Conservation (phyloP, 2,797 vertebrate genomes). For the Pipistrellus pipistrellus region DNA sequence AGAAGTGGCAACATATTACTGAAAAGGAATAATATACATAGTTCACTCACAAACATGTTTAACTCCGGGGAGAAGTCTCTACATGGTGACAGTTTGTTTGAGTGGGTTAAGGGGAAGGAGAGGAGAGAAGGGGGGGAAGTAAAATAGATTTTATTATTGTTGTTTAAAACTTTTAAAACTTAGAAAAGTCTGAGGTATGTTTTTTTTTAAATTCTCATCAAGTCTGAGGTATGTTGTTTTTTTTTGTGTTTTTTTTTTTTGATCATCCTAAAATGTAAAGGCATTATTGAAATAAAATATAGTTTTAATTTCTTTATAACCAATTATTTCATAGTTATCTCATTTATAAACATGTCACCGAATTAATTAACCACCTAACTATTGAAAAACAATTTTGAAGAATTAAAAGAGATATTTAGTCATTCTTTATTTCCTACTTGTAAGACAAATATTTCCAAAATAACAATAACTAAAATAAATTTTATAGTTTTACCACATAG, state of each 20-base stretch:
- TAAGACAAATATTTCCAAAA: background rate
- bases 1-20: background rate
- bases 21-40: background rate
- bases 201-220: no score
- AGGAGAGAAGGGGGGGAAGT: rapidly evolving
- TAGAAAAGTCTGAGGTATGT: background rate
- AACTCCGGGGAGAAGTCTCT: background rate
- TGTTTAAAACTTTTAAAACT: background rate
- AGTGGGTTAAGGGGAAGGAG: background rate
- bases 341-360: background rate
- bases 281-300: slow-evolving; percentile 10
- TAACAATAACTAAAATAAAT: background rate
- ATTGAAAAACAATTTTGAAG: background rate
- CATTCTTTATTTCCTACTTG: background rate
- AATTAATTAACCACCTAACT: background rate
- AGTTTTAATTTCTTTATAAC: background rate
- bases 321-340: background rate
- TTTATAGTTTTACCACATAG: background rate
- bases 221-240: no score
- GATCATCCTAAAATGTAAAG: background rate
- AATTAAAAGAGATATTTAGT: background rate
- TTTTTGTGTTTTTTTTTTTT: background rate
- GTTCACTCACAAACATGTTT: background rate
- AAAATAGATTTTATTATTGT: background rate
- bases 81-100: background rate